Evolutionary conservation across 2,888 invertebrate species (phyloP).

Genomic region (Drosophila antonietae): DNA sequence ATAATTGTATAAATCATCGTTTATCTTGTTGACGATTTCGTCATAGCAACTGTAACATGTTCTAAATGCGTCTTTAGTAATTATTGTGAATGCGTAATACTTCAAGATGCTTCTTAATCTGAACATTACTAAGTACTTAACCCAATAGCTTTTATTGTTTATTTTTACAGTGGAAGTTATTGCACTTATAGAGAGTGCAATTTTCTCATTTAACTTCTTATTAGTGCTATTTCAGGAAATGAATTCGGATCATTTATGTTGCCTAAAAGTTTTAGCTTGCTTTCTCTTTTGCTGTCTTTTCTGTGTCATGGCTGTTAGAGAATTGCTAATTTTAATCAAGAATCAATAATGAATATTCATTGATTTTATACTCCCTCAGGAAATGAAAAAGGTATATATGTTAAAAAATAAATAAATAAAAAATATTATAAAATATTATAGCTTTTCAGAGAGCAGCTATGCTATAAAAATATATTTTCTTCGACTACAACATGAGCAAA

Average conservation of each 20-base stretch:
- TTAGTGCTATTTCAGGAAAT: neutral
- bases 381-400: neutral
- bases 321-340: neutral
- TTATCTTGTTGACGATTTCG: conserved; percentile 40
- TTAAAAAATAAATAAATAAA: neutral
- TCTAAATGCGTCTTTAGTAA: conserved; percentile 47
- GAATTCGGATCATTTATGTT: neutral
- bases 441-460: neutral
- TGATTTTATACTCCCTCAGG: neutral
- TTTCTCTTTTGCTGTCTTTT: neutral
- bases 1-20: conserved; percentile 40
- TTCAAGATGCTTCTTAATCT: neutral
- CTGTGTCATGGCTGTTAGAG: neutral
- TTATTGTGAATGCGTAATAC: conserved; percentile 23
- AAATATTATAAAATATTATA: neutral
- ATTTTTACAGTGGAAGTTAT: neutral
- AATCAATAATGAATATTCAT: neutral
- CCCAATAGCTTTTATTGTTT: neutral
- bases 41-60: conserved; percentile 36
- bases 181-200: neutral
- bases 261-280: neutral
- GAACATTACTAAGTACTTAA: neutral
- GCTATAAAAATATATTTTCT: conserved; percentile 9
- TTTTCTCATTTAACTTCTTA: neutral
- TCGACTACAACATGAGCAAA: conserved; percentile 5